Base-by-base conservation (phyloP, 1,140 invertebrate species). In the Zaprionus africanus region DNA sequence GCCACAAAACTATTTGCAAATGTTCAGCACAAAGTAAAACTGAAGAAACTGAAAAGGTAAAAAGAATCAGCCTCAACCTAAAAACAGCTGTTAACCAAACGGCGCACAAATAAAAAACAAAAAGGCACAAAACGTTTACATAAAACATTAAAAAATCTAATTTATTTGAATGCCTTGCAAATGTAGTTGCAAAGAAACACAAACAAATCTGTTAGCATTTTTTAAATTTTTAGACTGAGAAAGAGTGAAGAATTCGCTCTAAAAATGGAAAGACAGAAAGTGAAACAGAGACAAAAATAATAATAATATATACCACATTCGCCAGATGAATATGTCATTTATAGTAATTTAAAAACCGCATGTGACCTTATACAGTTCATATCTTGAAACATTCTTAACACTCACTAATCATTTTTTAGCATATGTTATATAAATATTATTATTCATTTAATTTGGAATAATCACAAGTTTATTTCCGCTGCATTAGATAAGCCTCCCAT, bases 31-130 rank as follows among this genome's bases (percentile, higher is more conserved):
- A 69, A 76, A 51, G 28, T 58, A 41, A 72, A 69, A 64, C 59
- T 60, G 26, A 71, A 73, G 38, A 72, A 79, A 79, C 72, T 69
- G 59, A 67, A 80, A 72, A 51, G 22, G 56, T 63, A 64, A 84
- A 79, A 83, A 81, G 81, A 85, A 86, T 86, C 71, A 86, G 63
- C 82, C 79, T 86, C 76, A 85, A 86, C 83, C 84, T 78, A 69
- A 87, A 86, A 85, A 86, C 81, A 83, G 83, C 84, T 86, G 82
- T 76, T 84, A 71, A 53, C 41, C 72, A 46, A 69, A 75, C 31
- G 31, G 31, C 31, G 53, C 54, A 36, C 46, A 51, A 49, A 62
- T 5, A 24, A 22, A 19, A 49, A 49, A n/a, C n/a, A n/a, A 49
- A 49, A 22, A 49, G 22, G 5, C n/a, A 49, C n/a, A 17, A 19